Evolutionary conservation across 2,797 vertebrate species (phyloP), one percentile per base, ranked within the genome.

Genomic region (Trichosurus vulpecula): DNA sequence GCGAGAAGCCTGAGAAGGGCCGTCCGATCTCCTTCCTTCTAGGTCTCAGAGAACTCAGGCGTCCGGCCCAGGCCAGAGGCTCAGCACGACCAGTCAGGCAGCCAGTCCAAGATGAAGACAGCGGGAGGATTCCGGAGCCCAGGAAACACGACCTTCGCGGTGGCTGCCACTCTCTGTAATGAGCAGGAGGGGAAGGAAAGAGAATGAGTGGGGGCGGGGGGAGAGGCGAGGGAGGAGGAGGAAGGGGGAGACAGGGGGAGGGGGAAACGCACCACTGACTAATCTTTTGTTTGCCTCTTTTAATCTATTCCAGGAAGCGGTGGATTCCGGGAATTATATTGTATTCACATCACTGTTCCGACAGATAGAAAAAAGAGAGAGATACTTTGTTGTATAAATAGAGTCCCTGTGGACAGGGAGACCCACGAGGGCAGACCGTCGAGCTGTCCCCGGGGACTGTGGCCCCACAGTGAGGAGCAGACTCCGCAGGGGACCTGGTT

Each of bases 241-340:
- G 31, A 94, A 95, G 97, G 92, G 93, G 95, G 97, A 93, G 87
- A 92, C 0, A 87, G 52, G 11, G 53, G 87, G 54, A 8, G 94
- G 92, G 97, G 61, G 89, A 90, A 91, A 93, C 95, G 53, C 94
- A 95, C 95, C 94, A 93, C 97, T 95, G 89, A 96, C 98, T 98
- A 98, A 98, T 98, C 98, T 98, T 98, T 98, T 98, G 98, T 99
- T 98, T 97, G 96, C 97, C 92, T 96, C 90, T 98, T 98, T 98
- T 98, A 98, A 98, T 98, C 98, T 98, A 97, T 99, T 99, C 98
- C 98, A 97, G 98, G 98, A 99, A 99, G 98, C 92, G 92, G 93
- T 90, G 97, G 97, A 98, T 98, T 99, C 99, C 98, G 98, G 98
- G 98, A 99, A 99, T 98, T 96, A 97, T 55, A 97, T 98, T 97